Evolutionary conservation across 2,888 invertebrate genomes (phyloP), one percentile per base, ranked within the genome.

Genomic region (Amphimallon solstitiale): DNA sequence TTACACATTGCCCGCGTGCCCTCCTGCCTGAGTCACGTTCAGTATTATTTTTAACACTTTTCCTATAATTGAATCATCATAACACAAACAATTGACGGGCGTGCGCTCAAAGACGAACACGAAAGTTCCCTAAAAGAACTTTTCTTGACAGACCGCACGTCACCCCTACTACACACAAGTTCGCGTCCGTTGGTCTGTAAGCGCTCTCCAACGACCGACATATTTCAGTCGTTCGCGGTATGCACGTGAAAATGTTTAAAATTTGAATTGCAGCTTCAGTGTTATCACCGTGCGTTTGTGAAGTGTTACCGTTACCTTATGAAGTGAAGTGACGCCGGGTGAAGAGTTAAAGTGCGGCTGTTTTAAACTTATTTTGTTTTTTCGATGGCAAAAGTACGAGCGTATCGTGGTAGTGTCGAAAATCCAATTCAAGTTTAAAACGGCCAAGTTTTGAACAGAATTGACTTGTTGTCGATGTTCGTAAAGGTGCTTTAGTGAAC

Each of bases 31-130:
- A 49, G 7, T 64, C 54, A 64, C 45, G 3, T 15, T 34, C 29
- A 38, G 48, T 56, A 52, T 48, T 64, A 64, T 64, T 64, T 64
- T 54, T 64, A 64, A 64, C 56, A 45, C 54, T 46, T 7, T 48
- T 23, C 37, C 56, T 21, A 64, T 56, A 35, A 64, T 64, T 56
- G 64, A 64, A 46, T 63, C 56, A 59, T 59, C 56, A 67, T 62
- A 67, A 67, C 67, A 67, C 67, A 67, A 67, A 67, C 67, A 67
- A 67, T 59, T 61, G 56, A 45, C 45, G 45, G 43, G 43, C 45
- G 49, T 40, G 45, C 64, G 64, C 54, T 35, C 35, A 21, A 14
- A 46, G 35, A 48, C 35, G 23, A 29, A 43, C 43, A 59, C n/a
- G n/a, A n/a, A n/a, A n/a, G n/a, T n/a, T 43, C 21, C 43, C 56